These are phyloP conservation scores for Barbus barbus DNA, from an alignment of 2,113 vertebrate genomes.

Conservation along the genomic window DNA sequence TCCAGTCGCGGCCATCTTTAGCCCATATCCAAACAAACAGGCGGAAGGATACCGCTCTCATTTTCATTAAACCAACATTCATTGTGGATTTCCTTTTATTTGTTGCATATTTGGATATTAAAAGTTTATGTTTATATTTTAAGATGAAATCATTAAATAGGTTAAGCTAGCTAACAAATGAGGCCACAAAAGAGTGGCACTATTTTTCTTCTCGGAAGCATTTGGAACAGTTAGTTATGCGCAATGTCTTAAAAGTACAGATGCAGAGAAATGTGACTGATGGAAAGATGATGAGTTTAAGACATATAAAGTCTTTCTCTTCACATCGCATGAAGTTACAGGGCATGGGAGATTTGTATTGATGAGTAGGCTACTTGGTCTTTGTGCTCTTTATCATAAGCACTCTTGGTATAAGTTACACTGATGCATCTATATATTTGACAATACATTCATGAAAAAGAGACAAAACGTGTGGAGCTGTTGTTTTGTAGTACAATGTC, in stretches of 20 bases:
- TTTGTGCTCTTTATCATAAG: not conserved
- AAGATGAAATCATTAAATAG: not conserved
- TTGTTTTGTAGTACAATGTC: not conserved
- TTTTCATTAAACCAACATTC: not conserved
- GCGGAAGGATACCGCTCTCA: slow-evolving; percentile 4
- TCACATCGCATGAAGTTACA: not conserved
- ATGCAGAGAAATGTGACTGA: not conserved
- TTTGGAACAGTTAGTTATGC: not conserved
- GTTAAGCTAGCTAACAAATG: no score
- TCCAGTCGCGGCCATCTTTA: slow-evolving; percentile 29
- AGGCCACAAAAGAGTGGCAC: not conserved
- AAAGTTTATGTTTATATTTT: not conserved
- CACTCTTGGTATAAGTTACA: not conserved
- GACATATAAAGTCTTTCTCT: not conserved
- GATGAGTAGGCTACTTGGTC: not conserved
- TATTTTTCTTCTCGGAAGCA: slow-evolving; percentile 41
- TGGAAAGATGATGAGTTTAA: not conserved
- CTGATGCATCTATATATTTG: not conserved
- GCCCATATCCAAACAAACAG: slow-evolving; percentile 37
- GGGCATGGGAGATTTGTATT: not conserved
- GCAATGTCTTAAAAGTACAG: slow-evolving; percentile 25
- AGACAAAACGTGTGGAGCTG: not conserved
- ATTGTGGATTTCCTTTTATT: no score
- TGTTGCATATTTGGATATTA: not conserved
- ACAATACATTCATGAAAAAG: not conserved